Conservation (phyloP, 2,888 invertebrate genomes). For the Dilophus febrilis region DNA sequence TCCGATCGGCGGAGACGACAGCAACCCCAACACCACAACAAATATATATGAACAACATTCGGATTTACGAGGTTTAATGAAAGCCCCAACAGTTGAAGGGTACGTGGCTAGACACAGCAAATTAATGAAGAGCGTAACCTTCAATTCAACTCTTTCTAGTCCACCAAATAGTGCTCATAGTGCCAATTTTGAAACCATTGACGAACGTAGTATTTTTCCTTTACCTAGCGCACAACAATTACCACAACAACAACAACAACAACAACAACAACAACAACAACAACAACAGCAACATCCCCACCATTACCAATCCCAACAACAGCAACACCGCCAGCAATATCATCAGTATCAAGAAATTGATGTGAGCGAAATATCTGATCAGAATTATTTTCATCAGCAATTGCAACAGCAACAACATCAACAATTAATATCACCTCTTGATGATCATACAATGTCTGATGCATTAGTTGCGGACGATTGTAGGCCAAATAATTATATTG, state of each 20-base stretch:
- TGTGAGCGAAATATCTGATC: too few relatives aligned
- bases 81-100: slow-evolving; percentile 73
- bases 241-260: neutral
- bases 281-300: neutral
- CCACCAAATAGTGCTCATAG: slow-evolving; percentile 42
- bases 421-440: neutral
- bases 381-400: too few relatives aligned
- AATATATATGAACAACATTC: too few relatives aligned
- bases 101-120: slow-evolving; percentile 78
- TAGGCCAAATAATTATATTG: neutral
- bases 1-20: neutral
- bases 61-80: slow-evolving; percentile 53
- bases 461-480: neutral
- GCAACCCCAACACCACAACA: slow-evolving; percentile 13
- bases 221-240: slow-evolving; percentile 5
- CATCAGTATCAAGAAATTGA: neutral
- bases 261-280: neutral
- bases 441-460: too few relatives aligned
- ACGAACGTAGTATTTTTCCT: slow-evolving; percentile 7
- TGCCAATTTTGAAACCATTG: slow-evolving; percentile 11
- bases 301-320: neutral
- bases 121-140: slow-evolving; percentile 75
- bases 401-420: neutral
- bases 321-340: neutral
- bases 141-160: slow-evolving; percentile 71